These are phyloP conservation scores for Eupsilia transversa DNA, from an alignment of 2,888 invertebrate species.

Conservation along the genomic window DNA sequence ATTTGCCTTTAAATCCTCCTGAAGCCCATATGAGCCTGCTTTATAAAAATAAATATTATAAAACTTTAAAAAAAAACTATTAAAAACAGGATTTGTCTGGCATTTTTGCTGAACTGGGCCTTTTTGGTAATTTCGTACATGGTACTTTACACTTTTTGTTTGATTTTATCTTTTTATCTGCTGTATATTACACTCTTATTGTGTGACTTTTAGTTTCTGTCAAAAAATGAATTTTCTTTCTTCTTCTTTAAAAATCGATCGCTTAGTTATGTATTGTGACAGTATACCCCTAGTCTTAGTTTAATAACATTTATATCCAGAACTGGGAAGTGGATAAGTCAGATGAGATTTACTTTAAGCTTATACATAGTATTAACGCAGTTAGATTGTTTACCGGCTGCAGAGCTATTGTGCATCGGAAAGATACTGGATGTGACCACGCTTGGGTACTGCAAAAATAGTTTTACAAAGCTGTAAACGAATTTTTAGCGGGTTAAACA, in stretches of 20 bases:
- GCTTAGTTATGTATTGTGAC: slow-evolving; percentile 38
- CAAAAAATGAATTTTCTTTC: too few species aligned
- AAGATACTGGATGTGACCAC: slow-evolving; percentile 27
- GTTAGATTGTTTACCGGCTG: slow-evolving; percentile 72
- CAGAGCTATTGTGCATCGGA: slow-evolving; percentile 3
- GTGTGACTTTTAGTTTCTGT: too few species aligned
- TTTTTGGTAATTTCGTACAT: too few species aligned
- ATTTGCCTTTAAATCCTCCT: background rate
- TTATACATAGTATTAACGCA: slow-evolving; percentile 74
- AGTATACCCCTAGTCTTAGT: slow-evolving; percentile 55
- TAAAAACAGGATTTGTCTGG: too few species aligned
- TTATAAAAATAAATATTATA: too few species aligned
- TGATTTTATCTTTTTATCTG: too few species aligned
- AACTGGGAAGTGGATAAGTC: slow-evolving; percentile 74
- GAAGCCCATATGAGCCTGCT: background rate
- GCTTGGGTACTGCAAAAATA: background rate
- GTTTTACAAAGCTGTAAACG: background rate
- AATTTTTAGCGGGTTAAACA: background rate
- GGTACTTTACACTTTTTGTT: too few species aligned
- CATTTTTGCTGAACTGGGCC: too few species aligned
- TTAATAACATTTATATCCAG: slow-evolving; percentile 68
- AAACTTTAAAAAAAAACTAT: too few species aligned
- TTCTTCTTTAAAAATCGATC: slow-evolving; percentile 5
- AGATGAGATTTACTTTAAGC: slow-evolving; percentile 77
- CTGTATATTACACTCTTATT: too few species aligned